These are phyloP conservation scores for Drosophila trapezifrons DNA, from an alignment of 1,140 invertebrate species.

Conservation along the genomic window DNA sequence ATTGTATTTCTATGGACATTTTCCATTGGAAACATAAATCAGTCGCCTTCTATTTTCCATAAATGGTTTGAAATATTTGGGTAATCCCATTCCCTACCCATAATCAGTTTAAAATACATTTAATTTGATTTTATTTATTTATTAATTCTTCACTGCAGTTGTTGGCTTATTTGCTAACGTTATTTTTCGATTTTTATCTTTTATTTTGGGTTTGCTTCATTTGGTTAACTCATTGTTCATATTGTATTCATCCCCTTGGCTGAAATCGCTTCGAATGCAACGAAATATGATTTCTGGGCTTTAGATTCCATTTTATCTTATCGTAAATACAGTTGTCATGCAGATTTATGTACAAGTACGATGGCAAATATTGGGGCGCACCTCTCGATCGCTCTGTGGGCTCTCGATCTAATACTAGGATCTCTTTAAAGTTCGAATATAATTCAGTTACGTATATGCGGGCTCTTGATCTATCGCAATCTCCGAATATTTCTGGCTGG, in stretches of 20 bases:
- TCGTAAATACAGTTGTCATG: slow-evolving; percentile 42
- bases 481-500: slow-evolving; percentile 36
- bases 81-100: background rate
- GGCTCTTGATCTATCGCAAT: slow-evolving; percentile 47
- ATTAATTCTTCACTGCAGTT: slow-evolving; percentile 62
- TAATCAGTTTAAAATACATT: slow-evolving; percentile 18
- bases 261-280: slow-evolving; percentile 32
- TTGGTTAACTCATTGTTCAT: slow-evolving; percentile 35
- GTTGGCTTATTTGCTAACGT: slow-evolving; percentile 62
- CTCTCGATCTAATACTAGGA: slow-evolving; percentile 49
- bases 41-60: background rate
- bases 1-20: too few relatives aligned
- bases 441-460: slow-evolving; percentile 78
- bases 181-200: slow-evolving; percentile 37
- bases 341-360: slow-evolving; percentile 67
- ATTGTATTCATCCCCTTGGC: slow-evolving; percentile 39
- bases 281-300: slow-evolving; percentile 1
- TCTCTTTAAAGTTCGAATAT: slow-evolving; percentile 69
- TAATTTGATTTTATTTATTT: slow-evolving; percentile 66
- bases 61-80: background rate
- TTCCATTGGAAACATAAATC: background rate
- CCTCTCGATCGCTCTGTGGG: slow-evolving; percentile 14
- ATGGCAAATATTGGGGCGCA: slow-evolving; percentile 47
- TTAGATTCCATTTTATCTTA: slow-evolving; percentile 40
- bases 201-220: slow-evolving; percentile 27